Conservation (phyloP, 2,113 vertebrate genomes). For the Otis tarda region DNA sequence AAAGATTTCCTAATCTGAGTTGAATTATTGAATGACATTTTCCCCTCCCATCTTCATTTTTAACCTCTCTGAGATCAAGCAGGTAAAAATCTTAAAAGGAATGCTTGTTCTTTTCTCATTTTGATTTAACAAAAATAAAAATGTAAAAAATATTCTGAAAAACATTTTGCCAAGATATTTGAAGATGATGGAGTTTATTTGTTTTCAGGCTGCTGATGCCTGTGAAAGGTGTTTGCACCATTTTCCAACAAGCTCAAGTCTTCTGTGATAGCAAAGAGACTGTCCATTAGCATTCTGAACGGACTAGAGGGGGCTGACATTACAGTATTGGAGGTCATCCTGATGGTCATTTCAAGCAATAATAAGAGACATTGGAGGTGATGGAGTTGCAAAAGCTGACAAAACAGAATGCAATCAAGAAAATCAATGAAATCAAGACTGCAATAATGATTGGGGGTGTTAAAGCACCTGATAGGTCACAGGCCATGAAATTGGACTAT, state of each 20-base stretch:
- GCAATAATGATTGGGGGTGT: background rate
- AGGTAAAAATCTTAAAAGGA: background rate
- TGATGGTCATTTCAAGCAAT: background rate
- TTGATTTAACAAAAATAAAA: background rate
- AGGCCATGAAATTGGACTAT: background rate
- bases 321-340: background rate
- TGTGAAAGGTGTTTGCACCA: background rate
- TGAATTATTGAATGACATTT: background rate
- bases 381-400: background rate
- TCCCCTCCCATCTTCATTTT: background rate
- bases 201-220: background rate
- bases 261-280: background rate
- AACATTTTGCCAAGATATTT: background rate
- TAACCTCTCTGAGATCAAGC: background rate
- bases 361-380: background rate
- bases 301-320: background rate
- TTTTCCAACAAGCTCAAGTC: background rate
- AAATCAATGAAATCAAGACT: conserved; percentile 34
- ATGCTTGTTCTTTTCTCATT: background rate
- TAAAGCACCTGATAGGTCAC: conserved; percentile 27
- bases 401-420: conserved; percentile 31
- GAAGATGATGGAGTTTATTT: background rate
- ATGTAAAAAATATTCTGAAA: background rate
- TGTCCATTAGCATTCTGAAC: background rate
- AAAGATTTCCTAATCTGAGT: background rate